Evolutionary conservation across 2,113 vertebrate genomes (phyloP), one percentile per base, ranked within the genome.

Genomic region (Gavia stellata): DNA sequence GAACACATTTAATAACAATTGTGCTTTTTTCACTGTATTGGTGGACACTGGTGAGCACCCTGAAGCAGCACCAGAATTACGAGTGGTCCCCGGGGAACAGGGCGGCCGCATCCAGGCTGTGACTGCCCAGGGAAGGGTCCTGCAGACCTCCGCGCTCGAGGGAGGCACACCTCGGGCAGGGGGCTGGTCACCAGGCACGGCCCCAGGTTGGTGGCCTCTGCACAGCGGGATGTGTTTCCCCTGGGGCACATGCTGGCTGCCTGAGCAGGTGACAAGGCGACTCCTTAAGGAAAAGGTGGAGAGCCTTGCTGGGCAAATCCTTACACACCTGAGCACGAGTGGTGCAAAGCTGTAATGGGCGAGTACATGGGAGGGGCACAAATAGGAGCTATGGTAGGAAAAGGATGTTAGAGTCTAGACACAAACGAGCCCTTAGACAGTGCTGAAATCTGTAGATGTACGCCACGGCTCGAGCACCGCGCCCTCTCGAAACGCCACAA

Each of bases 91-190:
- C 3, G 6, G 31, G 14, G 24, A 55, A 40, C 2, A 7, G 59
- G 36, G 23, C 0, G 0, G 68, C 49, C 44, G 6, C 47, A 45
- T 50, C 29, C 42, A 0, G 0, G 34, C 44, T 25, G 42, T 31
- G 23, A 31, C 45, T 3, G 24, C 24, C n/a, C 47, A 31, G 47
- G 75, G 34, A 20, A 71, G 33, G 58, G 58, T 16, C 47, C 67
- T 19, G 52, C n/a, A 55, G 40, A 17, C 20, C 19, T 14, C 23
- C 1, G 4, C 2, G 15, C 40, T 19, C 1, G 12, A 31, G 52
- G 25, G 20, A 31, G 3, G 68, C 74, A 33, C 17, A 8, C 33
- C 9, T 8, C 2, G 70, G 58, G 58, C 33, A 72, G 33, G 14
- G 26, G 23, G 9, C 26, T 59, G 74, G 12, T 38, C 50, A 49